A percentile compares a stretch with the other conserved stretches of the same genome.
phyloP scores from a whole-genome alignment of 2,888 invertebrate species.

The Dasypogon diadema region DNA sequence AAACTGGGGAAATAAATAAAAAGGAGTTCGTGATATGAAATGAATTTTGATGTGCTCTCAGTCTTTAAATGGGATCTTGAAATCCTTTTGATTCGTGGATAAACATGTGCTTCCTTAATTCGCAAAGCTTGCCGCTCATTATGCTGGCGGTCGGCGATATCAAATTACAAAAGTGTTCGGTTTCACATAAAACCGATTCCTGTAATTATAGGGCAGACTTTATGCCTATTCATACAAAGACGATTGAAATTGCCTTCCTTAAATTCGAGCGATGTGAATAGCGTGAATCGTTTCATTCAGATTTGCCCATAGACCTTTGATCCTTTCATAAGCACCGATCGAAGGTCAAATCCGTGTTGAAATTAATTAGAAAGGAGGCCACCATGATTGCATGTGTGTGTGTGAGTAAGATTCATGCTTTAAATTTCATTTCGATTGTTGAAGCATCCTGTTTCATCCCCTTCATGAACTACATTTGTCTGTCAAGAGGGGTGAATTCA shows the following conservation, averaged over 20 bases:
- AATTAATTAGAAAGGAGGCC: constrained; percentile 57
- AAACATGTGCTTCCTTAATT: constrained; percentile 59
- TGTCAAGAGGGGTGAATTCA: constrained; percentile 22
- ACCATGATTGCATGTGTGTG: background rate
- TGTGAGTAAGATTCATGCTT: background rate
- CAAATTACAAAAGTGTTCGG: constrained; percentile 54
- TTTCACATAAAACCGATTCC: constrained; percentile 56
- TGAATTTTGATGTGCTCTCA: constrained; percentile 56
- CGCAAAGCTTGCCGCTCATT: constrained; percentile 59
- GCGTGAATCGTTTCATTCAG: constrained; percentile 33
- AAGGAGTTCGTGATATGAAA: constrained; percentile 23
- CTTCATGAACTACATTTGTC: constrained; percentile 5
- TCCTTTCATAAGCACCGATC: constrained; percentile 53
- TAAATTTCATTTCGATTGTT: background rate
- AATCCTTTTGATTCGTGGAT: constrained; percentile 29
- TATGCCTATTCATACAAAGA: constrained; percentile 5
- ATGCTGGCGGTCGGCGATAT: constrained; percentile 54
- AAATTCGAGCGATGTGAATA: constrained; percentile 32
- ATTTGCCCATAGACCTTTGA: constrained; percentile 52
- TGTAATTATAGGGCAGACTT: constrained; percentile 49
- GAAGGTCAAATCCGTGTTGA: constrained; percentile 59
- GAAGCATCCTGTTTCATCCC: constrained; percentile 4
- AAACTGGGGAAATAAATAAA: constrained; percentile 10
- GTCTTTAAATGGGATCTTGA: constrained; percentile 23
- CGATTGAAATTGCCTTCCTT: constrained; percentile 49